Evolutionary conservation across 2,888 invertebrate genomes (phyloP), one percentile per base, ranked within the genome.

Genomic region (Mythimna lalbum): DNA sequence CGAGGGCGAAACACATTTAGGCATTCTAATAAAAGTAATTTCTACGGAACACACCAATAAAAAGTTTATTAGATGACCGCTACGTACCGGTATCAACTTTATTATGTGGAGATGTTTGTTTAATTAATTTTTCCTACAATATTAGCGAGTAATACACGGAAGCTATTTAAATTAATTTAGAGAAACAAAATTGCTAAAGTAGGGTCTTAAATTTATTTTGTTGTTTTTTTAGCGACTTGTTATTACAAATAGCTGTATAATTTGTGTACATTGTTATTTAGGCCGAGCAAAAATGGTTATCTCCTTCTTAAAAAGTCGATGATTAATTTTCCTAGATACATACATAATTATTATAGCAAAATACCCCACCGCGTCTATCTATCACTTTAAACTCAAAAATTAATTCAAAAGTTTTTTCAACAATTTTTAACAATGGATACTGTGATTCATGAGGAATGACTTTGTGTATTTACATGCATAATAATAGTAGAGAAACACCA

Each of bases 21-120:
- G 53, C 62, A 71, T 71, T 73, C 63, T 80, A 71, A 76, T 80
- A 76, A 73, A 76, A 56, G 69, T 76, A 68, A 82, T 82, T 73
- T 72, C 59, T 33, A 53, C 31, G 23, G 55, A 67, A 83, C 69
- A 63, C 50, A 43, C 62, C 66, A 71, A 80, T 83, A 83, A 83
- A 85, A 83, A 73, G 19, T 74, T 69, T 80, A 85, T 83, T 80
- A 70, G 64, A 73, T 39, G 27, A 31, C n/a, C 49, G 73, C 63
- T 61, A 52, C 73, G 73, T 63, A 75, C 61, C 21, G 57, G 56
- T 55, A 67, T 76, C 69, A 82, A 73, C 60, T 64, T 67, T 63
- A 71, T 76, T 73, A 68, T 69, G 39, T 61, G 0, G 17, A 49
- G 63, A 82, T 74, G 61, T 63, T 59, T 68, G 66, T 71, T 73